Percentiles rank a stretch among this genome's conserved stretches.
Conservation (phyloP, 2,797 vertebrate species). For the Philypnodon macrostomus region DNA sequence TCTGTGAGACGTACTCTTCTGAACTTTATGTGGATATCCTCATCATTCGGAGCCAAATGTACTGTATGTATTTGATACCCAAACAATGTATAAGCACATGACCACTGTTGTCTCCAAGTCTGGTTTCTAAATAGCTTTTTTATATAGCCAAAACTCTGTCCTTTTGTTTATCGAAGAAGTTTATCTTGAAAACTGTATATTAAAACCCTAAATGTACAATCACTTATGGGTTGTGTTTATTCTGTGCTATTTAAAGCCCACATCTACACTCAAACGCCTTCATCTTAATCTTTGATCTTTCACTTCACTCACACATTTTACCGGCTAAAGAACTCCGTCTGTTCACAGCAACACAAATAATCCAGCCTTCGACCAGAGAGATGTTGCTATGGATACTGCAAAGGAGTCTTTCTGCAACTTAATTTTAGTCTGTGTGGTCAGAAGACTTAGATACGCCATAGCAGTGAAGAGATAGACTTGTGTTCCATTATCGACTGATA, state of each 20-base stretch:
- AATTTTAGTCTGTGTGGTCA: neutral
- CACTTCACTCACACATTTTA: neutral
- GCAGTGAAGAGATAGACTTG: neutral
- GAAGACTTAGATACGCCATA: neutral
- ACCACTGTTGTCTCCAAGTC: constrained; percentile 68
- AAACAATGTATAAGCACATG: constrained; percentile 66
- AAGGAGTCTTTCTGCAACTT: constrained; percentile 1
- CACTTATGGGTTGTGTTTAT: constrained; percentile 25
- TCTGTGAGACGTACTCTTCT: constrained; percentile 69
- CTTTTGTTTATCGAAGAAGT: constrained; percentile 79
- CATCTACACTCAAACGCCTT: neutral
- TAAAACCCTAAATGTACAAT: constrained; percentile 70
- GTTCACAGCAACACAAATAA: constrained; percentile 10
- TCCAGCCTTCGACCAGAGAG: constrained; percentile 7
- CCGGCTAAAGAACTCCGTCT: constrained; percentile 9
- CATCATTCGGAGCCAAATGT: no score
- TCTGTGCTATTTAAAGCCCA: constrained; percentile 8
- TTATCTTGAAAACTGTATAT: constrained; percentile 71
- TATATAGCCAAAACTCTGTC: constrained; percentile 74
- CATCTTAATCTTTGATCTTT: constrained; percentile 13
- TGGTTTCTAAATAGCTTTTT: constrained; percentile 79
- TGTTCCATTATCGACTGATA: neutral
- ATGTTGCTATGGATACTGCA: constrained; percentile 31
- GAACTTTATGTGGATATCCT: constrained; percentile 69
- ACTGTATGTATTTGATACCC: constrained; percentile 74